These are phyloP conservation scores for Drosophila melanica DNA, from an alignment of 1,140 invertebrate species.

Conservation along the genomic window DNA sequence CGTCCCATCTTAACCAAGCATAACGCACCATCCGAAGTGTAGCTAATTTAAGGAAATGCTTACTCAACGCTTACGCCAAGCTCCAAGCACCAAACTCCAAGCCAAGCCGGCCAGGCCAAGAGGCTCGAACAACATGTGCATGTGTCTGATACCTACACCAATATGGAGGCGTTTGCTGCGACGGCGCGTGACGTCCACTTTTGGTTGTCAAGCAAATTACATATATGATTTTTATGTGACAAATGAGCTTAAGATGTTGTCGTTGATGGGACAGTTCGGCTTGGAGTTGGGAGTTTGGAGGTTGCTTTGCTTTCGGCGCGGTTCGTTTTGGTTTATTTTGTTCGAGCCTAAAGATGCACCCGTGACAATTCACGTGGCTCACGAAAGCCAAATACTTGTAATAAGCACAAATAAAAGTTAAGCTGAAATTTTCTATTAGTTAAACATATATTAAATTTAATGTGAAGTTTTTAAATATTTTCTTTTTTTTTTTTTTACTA, in stretches of 20 bases:
- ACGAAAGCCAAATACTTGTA: neutral
- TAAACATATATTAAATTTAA: no score
- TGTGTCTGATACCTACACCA: conserved; percentile 57
- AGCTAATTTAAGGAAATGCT: conserved; percentile 80
- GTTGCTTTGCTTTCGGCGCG: conserved; percentile 25
- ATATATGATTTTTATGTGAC: conserved; percentile 83
- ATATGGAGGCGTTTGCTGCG: conserved; percentile 77
- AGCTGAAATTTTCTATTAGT: no score
- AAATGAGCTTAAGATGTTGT: conserved; percentile 79
- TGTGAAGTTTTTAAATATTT: no score
- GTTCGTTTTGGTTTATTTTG: conserved; percentile 19
- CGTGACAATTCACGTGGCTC: conserved; percentile 31
- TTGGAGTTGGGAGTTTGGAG: conserved; percentile 9
- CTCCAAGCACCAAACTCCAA: no score
- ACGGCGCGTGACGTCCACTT: conserved; percentile 78
- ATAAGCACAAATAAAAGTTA: neutral
- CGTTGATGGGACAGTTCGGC: conserved; percentile 65
- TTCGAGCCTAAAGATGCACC: conserved; percentile 22
- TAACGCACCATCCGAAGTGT: conserved; percentile 71
- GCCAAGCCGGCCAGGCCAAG: no score
- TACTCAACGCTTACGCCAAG: conserved; percentile 43
- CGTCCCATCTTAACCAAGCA: conserved; percentile 32
- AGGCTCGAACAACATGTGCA: conserved; percentile 20
- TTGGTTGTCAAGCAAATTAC: conserved; percentile 82
- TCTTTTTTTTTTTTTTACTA: no score